Evolutionary conservation across 2,888 invertebrate genomes (phyloP), one percentile per base, ranked within the genome.

Genomic region (Cinara cedri): DNA sequence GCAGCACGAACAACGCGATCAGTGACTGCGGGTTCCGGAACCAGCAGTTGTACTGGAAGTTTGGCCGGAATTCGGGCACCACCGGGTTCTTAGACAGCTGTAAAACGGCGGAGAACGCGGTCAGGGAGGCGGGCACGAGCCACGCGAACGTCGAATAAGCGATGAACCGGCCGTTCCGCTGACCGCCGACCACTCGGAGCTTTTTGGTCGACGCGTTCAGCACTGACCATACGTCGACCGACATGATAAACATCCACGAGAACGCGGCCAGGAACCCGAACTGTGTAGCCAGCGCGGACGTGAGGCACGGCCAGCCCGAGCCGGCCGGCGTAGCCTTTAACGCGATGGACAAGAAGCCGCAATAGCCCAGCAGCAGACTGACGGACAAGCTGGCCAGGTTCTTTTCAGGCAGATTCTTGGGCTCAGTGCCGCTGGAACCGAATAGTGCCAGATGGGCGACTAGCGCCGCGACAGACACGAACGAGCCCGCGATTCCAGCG

Each of bases 231-330:
- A 86, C 87, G 82, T 88, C 89, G 83, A 87, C 87, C 0, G 88
- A 87, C 84, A 89, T 86, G 8, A 88, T 86, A 71, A 87, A 86
- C 87, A 88, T 88, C 89, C 89, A 89, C 81, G 86, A 86, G 83
- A 89, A 89, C 1, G 88, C 86, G 0, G 88, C 85, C 81, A 89
- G 84, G 83, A 87, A 88, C 82, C 86, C 85, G 84, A 87, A 89
- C 82, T 88, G 88, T 80, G 87, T 86, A 24, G 86, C 82, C 1
- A 87, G 84, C 3, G 86, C 88, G 10, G 87, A 83, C 1, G 85
- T 83, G 14, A 85, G 83, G 82, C 88, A 88, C 10, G 84, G 83
- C 16, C 80, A 80, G 0, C 42, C 16, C 3, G 81, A 81, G 21
- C 82, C 82, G 21, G 85, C 83, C 63, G 86, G 84, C 72, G 86